Evolutionary conservation across 2,888 invertebrate genomes (phyloP), one percentile per base, ranked within the genome.

Genomic region (Erebia palarica): DNA sequence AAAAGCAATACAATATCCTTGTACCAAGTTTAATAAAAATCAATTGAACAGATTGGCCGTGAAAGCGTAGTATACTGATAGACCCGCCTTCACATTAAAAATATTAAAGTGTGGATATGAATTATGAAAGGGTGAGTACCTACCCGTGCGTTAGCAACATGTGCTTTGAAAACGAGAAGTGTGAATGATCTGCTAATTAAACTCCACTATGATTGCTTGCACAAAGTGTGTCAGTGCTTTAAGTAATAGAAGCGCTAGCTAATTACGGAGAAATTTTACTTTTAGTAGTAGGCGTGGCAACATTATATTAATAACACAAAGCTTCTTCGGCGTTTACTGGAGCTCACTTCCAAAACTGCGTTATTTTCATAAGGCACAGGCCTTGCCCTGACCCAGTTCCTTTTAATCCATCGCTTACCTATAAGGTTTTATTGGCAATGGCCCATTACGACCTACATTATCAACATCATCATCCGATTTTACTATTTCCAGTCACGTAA

Each of bases 401-500:
- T 89, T 91, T 88, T 91, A 92, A 92, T 92, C 92, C 92, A 92
- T 91, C 89, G 90, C 89, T 92, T 92, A 91, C 93, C 92, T 93
- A 92, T 92, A 92, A 92, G 91, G 90, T 92, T 92, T 92, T 92
- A 92, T 92, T 92, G 90, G 89, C 90, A 89, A 90, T 89, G 89
- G 90, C 91, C 92, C 89, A 92, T 93, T 91, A 92, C 91, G 89
- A 90, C 91, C 90, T 90, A 91, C 89, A 92, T 93, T 92, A 93
- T 93, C 92, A 93, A 92, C 91, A 91, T 92, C 92, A 92, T 92
- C 92, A 91, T 91, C 91, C 90, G 85, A 92, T 91, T 92, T 92
- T 92, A 92, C 92, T 93, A 92, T 92, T 92, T 92, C 92, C 86
- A 92, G 93, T 92, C 93, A 93, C 92, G 93, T 92, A 92, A 92